These are phyloP conservation scores for Poecile atricapillus DNA, from an alignment of 2,113 vertebrate species.

Conservation along the genomic window DNA sequence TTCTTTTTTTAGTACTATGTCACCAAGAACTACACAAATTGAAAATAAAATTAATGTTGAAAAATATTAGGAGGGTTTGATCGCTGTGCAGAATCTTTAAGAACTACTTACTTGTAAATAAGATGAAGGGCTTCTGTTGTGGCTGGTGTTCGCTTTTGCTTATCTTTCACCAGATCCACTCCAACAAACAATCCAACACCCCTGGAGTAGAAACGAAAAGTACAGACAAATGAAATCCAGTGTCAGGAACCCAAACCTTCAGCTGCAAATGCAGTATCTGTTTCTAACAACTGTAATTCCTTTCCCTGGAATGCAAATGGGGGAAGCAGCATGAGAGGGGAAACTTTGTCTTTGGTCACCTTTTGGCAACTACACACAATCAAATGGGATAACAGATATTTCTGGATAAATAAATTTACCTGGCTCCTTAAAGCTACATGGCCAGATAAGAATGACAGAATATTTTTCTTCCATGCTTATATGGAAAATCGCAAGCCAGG, in stretches of 20 bases:
- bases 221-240: background rate
- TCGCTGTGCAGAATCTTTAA: background rate
- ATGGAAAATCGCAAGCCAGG: background rate
- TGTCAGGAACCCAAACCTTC: background rate
- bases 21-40: background rate
- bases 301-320: accelerated
- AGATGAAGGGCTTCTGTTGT: constrained; percentile 92
- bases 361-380: background rate
- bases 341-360: background rate
- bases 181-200: constrained; percentile 91
- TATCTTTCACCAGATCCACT: constrained; percentile 89
- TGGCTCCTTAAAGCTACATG: background rate
- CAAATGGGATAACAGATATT: background rate
- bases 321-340: background rate
- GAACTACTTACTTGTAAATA: constrained; percentile 83
- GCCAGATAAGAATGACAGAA: background rate
- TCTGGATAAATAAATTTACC: background rate
- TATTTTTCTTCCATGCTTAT: background rate
- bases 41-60: background rate
- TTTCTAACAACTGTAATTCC: background rate
- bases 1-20: background rate
- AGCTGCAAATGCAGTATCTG: background rate
- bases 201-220: constrained; percentile 62
- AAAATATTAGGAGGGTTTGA: background rate
- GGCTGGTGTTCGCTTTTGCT: constrained; percentile 82